Evolutionary conservation across 1,140 invertebrate species (phyloP).

Genomic region (Colletes gigas): DNA sequence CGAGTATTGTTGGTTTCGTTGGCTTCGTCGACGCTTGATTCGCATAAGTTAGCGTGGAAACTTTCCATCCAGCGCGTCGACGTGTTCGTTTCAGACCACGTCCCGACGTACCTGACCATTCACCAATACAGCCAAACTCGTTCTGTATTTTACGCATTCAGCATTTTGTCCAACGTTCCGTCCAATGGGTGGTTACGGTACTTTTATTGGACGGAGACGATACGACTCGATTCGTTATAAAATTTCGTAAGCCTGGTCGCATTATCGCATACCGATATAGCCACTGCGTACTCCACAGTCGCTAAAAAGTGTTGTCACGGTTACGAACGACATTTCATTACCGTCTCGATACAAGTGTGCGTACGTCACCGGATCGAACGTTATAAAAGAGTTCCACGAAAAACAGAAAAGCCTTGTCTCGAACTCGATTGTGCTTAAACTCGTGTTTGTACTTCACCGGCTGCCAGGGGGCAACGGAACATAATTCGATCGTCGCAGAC

Average conservation of each 20-base stretch:
- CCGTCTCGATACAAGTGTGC: neutral
- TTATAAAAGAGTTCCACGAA: neutral
- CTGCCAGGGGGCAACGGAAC: neutral
- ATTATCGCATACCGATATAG: neutral
- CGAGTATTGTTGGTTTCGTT: conserved; percentile 2
- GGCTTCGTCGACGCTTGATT: conserved; percentile 10
- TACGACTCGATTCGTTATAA: neutral
- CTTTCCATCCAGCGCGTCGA: conserved; percentile 11
- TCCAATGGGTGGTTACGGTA: no score
- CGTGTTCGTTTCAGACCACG: neutral
- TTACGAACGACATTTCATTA: neutral
- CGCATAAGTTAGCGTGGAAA: conserved; percentile 19
- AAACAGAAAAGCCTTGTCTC: neutral
- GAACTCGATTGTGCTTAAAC: neutral
- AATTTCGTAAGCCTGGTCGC: neutral
- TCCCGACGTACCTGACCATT: neutral
- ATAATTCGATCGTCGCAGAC: neutral
- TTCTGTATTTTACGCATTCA: neutral
- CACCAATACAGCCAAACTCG: neutral
- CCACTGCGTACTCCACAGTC: no score
- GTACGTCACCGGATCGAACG: neutral
- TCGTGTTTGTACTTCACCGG: neutral
- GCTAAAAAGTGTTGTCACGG: neutral
- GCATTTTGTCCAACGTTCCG: no score
- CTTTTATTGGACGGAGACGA: no score